Base-by-base conservation (phyloP, 2,113 vertebrate genomes). In the Nothobranchius furzeri region DNA sequence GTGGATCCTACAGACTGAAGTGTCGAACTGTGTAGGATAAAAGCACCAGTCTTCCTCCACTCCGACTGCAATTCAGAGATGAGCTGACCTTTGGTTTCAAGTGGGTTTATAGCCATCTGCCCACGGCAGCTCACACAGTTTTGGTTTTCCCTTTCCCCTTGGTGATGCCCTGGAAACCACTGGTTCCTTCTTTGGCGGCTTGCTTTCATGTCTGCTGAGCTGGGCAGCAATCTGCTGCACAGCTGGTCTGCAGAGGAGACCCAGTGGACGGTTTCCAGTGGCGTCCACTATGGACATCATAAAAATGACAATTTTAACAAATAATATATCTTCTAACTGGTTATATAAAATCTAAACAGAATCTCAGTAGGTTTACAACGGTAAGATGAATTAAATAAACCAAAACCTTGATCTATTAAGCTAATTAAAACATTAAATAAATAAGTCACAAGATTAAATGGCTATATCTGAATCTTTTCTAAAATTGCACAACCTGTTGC, bases 71-170 rank as follows among this genome's bases (percentile, higher is more conserved):
- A 46, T 53, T 15, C 43, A 42, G 36, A 47, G 60, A 54, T 43
- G 12, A 43, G 45, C 45, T 64, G 58, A 74, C 62, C 62, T 59
- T 70, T 74, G 52, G 50, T 74, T 69, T 59, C 43, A 63, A 60
- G 55, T 61, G 67, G 8, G 1, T 51, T 51, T 42, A 1, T 54
- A 55, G 46, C 45, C 60, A 62, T 75, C n/a, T 25, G 61, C 61
- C 63, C 35, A 58, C 48, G n/a, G 24, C 57, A 48, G 43, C 5
- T 1, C 36, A 37, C 24, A 30, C 51, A 30, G 12, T 3, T 10
- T 25, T 63, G 24, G 37, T 54, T 50, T 64, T 50, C 14, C 9
- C 17, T 8, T 63, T 17, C 37, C 12, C 36, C 11, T 55, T 52
- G 7, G 24, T 52, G 54, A 35, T 40, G 45, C 7, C 58, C 1